A percentile compares a stretch with the other conserved stretches of the same genome.
Conservation (phyloP, 2,888 invertebrate species). For the Rapana venosa region DNA sequence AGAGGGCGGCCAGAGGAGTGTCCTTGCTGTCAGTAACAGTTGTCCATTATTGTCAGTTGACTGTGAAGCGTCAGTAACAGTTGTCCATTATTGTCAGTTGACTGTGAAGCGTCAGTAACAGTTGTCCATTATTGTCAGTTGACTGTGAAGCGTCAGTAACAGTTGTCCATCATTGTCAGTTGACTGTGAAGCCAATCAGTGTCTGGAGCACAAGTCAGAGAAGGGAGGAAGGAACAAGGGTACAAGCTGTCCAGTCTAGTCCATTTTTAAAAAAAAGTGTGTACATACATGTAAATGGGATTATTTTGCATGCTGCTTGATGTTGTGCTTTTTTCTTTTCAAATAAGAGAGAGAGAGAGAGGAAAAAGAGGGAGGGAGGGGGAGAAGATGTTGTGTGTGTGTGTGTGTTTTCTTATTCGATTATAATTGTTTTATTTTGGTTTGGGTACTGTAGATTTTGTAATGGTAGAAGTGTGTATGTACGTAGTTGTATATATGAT, state of each 20-base stretch:
- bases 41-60: too few relatives aligned
- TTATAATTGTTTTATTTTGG: neutral
- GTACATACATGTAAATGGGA: neutral
- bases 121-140: too few relatives aligned
- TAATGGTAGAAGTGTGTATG: neutral
- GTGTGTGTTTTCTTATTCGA: neutral
- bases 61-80: neutral
- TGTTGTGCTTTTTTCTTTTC: constrained; percentile 11
- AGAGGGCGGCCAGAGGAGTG: neutral
- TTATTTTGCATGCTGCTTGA: constrained; percentile 17
- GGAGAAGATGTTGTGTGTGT: neutral
- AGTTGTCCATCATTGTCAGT: neutral
- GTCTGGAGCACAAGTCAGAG: constrained; percentile 23
- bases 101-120: too few relatives aligned
- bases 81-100: too few relatives aligned
- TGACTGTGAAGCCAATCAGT: neutral
- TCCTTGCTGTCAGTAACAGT: too few relatives aligned
- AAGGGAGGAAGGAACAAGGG: neutral
- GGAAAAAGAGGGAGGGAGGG: neutral
- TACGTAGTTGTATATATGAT: neutral
- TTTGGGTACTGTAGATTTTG: neutral
- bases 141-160: too few relatives aligned
- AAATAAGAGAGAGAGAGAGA: neutral
- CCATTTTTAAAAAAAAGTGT: neutral
- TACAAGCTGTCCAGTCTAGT: constrained; percentile 17